These are phyloP conservation scores for Zosterops japonicus DNA, from an alignment of 2,113 vertebrate species.

Conservation along the genomic window DNA sequence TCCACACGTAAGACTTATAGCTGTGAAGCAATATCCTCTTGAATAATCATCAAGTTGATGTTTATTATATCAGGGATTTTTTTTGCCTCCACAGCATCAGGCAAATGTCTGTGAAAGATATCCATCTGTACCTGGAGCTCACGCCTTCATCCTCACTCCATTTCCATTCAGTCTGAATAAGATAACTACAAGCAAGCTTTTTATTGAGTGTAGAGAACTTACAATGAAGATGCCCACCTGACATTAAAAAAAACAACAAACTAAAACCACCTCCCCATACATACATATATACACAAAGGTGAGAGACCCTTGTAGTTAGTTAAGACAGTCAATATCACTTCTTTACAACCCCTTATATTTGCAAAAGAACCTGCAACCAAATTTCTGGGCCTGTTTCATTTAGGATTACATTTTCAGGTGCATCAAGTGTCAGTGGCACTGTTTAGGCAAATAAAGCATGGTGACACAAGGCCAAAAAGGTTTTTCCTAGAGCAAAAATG, in stretches of 20 bases:
- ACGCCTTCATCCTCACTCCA: neutral
- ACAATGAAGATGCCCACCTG: neutral
- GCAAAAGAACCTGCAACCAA: neutral
- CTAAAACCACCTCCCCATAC: neutral
- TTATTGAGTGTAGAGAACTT: neutral
- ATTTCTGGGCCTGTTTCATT: neutral
- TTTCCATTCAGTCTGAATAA: neutral
- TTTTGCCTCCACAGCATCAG: neutral
- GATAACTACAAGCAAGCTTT: neutral
- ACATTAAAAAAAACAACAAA: neutral
- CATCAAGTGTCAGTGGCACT: neutral
- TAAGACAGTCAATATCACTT: neutral
- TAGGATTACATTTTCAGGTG: neutral
- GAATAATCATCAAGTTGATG: constrained; percentile 6
- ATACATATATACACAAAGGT: neutral
- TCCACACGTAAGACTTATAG: neutral
- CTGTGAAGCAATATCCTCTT: constrained; percentile 33
- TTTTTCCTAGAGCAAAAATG: neutral
- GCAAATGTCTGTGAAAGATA: constrained; percentile 42
- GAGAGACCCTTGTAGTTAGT: neutral
- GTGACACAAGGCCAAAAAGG: neutral
- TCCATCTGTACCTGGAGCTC: neutral
- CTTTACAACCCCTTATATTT: neutral
- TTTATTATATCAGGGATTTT: constrained; percentile 15
- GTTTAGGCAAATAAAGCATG: neutral